Evolutionary conservation across 2,888 invertebrate genomes (phyloP).

Genomic region (Hirtodrosophila trivittata): DNA sequence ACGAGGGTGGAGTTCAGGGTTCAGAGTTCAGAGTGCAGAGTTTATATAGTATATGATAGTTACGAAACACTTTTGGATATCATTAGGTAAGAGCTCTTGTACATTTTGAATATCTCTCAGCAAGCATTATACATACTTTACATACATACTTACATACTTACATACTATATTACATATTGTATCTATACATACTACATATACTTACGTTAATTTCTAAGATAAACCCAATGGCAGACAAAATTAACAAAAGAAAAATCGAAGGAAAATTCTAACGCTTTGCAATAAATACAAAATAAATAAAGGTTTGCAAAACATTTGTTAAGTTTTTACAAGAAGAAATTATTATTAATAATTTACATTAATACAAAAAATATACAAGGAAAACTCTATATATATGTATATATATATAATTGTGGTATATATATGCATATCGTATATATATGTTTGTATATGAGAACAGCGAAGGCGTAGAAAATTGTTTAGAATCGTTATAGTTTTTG

Average conservation of each 20-base stretch:
- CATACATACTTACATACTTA: conserved; percentile 23
- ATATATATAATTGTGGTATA: conserved; percentile 45
- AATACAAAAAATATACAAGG: not conserved
- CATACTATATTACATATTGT: conserved; percentile 18
- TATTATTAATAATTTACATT: conserved; percentile 35
- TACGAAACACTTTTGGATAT: conserved; percentile 40
- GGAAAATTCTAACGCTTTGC: conserved; percentile 58
- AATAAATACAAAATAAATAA: conserved; percentile 54
- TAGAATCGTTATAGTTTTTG: conserved; percentile 30
- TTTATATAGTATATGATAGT: conserved; percentile 21
- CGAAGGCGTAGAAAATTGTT: conserved; percentile 40
- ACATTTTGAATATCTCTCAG: conserved; percentile 63
- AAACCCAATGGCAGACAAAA: conserved; percentile 28
- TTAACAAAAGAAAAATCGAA: conserved; percentile 27
- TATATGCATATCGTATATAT: conserved; percentile 9
- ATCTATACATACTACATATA: conserved; percentile 36
- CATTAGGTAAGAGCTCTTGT: conserved; percentile 65
- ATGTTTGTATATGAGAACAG: not conserved
- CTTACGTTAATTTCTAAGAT: conserved; percentile 47
- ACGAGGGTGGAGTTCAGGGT: not conserved
- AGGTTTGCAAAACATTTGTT: conserved; percentile 74
- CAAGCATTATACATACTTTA: conserved; percentile 59
- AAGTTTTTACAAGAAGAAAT: conserved; percentile 74
- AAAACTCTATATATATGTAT: conserved; percentile 53
- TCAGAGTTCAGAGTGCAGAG: conserved; percentile 34